phyloP scores from a whole-genome alignment of 2,797 vertebrate species.

The Pseudochromis fuscus region DNA sequence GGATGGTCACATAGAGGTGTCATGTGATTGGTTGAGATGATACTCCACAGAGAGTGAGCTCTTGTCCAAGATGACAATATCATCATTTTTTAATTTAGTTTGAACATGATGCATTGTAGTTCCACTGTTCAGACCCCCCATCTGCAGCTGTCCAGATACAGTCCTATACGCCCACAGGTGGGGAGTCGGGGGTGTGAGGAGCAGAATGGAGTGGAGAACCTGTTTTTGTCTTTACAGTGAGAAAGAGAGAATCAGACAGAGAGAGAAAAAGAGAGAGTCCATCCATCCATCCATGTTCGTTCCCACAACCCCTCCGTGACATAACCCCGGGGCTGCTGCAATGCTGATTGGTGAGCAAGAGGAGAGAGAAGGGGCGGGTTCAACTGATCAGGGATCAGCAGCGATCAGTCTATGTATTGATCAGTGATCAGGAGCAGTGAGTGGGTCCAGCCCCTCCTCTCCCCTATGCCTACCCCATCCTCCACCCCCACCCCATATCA shows the following conservation, averaged over 20 bases:
- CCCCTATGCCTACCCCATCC: slow-evolving; percentile 54
- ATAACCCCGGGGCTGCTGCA: slow-evolving; percentile 38
- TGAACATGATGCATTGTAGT: slow-evolving; percentile 64
- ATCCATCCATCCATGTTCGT: slow-evolving; percentile 59
- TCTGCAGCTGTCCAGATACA: slow-evolving; percentile 42
- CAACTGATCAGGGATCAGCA: slow-evolving; percentile 72
- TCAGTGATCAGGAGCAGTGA: slow-evolving; percentile 80
- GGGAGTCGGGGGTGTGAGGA: slow-evolving; percentile 29
- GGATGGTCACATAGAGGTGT: slow-evolving; percentile 74
- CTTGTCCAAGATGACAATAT: slow-evolving; percentile 62
- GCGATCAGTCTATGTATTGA: slow-evolving; percentile 69
- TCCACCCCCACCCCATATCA: slow-evolving; percentile 25
- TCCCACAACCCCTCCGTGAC: slow-evolving; percentile 46
- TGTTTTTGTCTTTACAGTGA: slow-evolving; percentile 60
- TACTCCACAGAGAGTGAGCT: slow-evolving; percentile 63
- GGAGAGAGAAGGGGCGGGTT: slow-evolving; percentile 73
- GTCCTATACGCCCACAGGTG: slow-evolving; percentile 31
- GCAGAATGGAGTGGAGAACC: slow-evolving; percentile 51
- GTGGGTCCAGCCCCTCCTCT: slow-evolving; percentile 81
- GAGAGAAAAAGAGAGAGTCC: slow-evolving; percentile 46
- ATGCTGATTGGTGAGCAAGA: slow-evolving; percentile 52
- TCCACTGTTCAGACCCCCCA: slow-evolving; percentile 41
- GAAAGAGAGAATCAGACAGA: slow-evolving; percentile 46
- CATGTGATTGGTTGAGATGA: slow-evolving; percentile 78
- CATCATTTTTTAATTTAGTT: slow-evolving; percentile 31